These are phyloP conservation scores for Glaucidium brasilianum DNA, from an alignment of 2,113 vertebrate genomes.

Conservation along the genomic window DNA sequence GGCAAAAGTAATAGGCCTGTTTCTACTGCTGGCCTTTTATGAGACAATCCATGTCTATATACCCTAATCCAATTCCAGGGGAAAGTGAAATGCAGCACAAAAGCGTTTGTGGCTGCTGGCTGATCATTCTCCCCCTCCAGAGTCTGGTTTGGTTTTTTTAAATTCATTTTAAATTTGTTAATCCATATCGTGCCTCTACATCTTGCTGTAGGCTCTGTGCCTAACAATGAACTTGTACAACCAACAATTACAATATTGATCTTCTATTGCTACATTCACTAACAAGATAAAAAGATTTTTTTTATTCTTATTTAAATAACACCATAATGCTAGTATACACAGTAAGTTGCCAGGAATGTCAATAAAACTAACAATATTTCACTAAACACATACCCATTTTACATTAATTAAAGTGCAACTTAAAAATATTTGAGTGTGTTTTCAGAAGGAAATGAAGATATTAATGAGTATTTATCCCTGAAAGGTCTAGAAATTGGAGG, in stretches of 20 bases:
- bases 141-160: background rate
- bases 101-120: background rate
- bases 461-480: background rate
- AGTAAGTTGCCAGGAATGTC: background rate
- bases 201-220: background rate
- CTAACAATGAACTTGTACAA: background rate
- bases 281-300: background rate
- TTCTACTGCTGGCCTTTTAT: background rate
- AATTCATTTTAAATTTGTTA: background rate
- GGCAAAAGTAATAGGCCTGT: background rate
- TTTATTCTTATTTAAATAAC: background rate
- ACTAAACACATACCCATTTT: background rate
- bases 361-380: background rate
- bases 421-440: background rate
- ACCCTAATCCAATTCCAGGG: background rate
- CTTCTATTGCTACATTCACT: background rate
- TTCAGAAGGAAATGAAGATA: background rate
- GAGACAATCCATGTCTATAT: background rate
- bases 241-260: constrained; percentile 7
- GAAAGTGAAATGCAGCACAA: background rate
- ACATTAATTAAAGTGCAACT: background rate
- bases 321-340: background rate
- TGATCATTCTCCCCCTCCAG: background rate
- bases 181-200: background rate
- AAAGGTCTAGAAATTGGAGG: background rate